Conservation (phyloP, 2,113 vertebrate species). For the Tenrec ecaudatus region DNA sequence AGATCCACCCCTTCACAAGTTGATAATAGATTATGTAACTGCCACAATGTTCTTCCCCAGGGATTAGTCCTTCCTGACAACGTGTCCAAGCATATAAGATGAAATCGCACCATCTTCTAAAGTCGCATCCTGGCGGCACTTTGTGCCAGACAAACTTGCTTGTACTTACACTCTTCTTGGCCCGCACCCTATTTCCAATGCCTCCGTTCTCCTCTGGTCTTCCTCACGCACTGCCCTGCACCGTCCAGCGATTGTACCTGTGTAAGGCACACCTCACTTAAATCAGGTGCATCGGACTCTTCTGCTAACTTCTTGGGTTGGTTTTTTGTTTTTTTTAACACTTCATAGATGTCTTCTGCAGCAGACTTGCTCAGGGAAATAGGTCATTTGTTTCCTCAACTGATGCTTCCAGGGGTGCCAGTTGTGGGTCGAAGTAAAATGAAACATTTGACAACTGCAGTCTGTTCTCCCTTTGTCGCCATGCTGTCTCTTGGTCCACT, state of each 20-base stretch:
- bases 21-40: too few relatives aligned
- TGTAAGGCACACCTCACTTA: not conserved
- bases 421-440: not conserved
- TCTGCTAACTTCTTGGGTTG: not conserved
- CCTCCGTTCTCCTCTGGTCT: not conserved
- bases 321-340: not conserved
- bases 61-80: too few relatives aligned
- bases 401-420: not conserved
- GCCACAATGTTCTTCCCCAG: too few relatives aligned
- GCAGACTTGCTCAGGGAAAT: not conserved
- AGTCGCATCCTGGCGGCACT: too few relatives aligned
- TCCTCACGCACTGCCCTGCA: not conserved
- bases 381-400: not conserved
- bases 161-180: not conserved
- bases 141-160: too few relatives aligned
- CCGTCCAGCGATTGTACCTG: not conserved
- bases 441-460: not conserved
- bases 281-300: not conserved
- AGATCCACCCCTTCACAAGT: too few relatives aligned
- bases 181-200: not conserved
- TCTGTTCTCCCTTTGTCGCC: not conserved
- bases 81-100: too few relatives aligned
- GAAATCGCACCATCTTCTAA: too few relatives aligned
- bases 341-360: not conserved
- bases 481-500: not conserved